A percentile compares a stretch with the other conserved stretches of the same genome.
Conservation (phyloP, 1,140 invertebrate genomes). For the Nebria ingens region DNA sequence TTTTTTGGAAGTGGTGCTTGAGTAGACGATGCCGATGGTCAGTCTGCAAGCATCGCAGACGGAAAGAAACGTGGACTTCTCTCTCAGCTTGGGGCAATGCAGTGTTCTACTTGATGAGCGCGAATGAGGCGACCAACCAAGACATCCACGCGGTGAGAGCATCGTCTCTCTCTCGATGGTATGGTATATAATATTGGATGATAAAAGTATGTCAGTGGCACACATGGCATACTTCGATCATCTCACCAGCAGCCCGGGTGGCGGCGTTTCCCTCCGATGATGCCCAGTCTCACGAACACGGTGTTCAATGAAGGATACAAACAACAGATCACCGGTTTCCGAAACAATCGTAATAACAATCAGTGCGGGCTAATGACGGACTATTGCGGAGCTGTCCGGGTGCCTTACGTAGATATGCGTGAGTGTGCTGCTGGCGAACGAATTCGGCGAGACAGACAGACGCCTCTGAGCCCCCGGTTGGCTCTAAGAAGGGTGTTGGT, state of each 20-base stretch:
- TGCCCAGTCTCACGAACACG: not conserved
- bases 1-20: too few species aligned
- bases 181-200: too few species aligned
- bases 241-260: not conserved
- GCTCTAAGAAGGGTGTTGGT: constrained; percentile 61
- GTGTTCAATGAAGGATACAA: constrained; percentile 1
- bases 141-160: not conserved
- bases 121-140: not conserved
- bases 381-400: constrained; percentile 1
- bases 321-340: not conserved
- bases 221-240: not conserved
- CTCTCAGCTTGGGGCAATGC: not conserved
- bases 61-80: too few species aligned
- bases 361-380: not conserved
- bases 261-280: not conserved
- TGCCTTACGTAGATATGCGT: constrained; percentile 19
- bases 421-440: constrained; percentile 26
- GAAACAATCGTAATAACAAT: too few species aligned
- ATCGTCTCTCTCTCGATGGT: too few species aligned
- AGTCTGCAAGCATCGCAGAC: not conserved
- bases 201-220: not conserved
- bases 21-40: not conserved
- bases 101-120: not conserved
- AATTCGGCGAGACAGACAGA: constrained; percentile 26
- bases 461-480: constrained; percentile 52